phyloP scores from a whole-genome alignment of 2,113 vertebrate species.

The Eurypyga helias region DNA sequence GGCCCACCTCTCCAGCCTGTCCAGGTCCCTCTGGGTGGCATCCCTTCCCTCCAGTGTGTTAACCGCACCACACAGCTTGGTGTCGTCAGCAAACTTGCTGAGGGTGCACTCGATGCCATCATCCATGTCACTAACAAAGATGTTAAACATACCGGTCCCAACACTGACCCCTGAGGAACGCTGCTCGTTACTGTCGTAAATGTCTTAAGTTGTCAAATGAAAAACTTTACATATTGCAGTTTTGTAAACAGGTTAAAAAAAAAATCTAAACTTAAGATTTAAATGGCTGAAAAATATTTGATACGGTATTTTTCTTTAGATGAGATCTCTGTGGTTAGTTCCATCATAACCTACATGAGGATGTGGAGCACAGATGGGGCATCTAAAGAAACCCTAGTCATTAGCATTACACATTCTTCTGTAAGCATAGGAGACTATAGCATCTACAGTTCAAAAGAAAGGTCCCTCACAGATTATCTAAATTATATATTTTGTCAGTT shows the following conservation, averaged over 20 bases:
- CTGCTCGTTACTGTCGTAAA: no score
- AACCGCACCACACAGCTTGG: no score
- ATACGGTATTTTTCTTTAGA: not conserved
- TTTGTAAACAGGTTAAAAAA: not conserved
- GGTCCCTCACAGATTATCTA: not conserved
- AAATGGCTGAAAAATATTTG: not conserved
- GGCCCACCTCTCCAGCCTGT: no score
- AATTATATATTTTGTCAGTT: not conserved
- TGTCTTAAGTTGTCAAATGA: not conserved
- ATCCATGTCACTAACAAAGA: no score
- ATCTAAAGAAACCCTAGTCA: not conserved
- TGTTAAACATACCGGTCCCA: no score
- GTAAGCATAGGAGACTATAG: not conserved
- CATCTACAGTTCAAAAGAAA: not conserved
- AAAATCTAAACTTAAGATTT: not conserved
- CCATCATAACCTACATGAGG: not conserved
- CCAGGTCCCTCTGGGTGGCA: no score
- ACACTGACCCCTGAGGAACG: no score
- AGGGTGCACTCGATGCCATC: no score
- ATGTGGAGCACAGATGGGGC: not conserved
- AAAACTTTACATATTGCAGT: not conserved
- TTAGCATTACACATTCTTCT: not conserved
- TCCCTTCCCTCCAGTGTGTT: no score
- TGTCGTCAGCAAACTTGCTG: no score
- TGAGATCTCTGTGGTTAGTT: not conserved